A percentile compares a stretch with the other conserved stretches of the same genome.
phyloP scores from a whole-genome alignment of 2,113 vertebrate species.

The Ascaphus truei region DNA sequence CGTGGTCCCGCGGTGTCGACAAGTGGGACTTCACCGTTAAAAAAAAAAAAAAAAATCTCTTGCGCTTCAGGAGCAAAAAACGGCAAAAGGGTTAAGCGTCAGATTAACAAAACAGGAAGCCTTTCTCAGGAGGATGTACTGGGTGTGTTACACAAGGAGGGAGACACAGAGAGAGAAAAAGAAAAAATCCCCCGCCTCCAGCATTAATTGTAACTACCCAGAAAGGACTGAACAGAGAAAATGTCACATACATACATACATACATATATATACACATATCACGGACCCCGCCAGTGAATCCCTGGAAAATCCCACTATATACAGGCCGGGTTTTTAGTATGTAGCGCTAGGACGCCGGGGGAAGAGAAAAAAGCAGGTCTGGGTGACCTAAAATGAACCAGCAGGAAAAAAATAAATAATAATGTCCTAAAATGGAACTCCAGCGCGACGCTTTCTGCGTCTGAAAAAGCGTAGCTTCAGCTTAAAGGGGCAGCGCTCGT shows the following conservation, averaged over 20 bases:
- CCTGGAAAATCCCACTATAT: not conserved
- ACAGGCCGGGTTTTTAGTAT: not conserved
- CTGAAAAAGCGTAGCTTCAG: not conserved
- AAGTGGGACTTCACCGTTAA: too few species aligned
- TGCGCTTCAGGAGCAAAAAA: too few species aligned
- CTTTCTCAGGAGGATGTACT: constrained; percentile 7
- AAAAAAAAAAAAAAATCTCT: too few species aligned
- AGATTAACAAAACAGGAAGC: constrained; percentile 3
- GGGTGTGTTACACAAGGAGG: constrained; percentile 3
- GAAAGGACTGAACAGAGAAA: too few species aligned
- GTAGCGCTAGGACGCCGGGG: not conserved
- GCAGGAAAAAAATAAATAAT: not conserved
- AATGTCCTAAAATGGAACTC: constrained; percentile 10
- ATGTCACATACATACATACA: too few species aligned
- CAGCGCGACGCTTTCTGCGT: not conserved
- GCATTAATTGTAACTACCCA: not conserved
- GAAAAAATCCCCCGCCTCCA: not conserved
- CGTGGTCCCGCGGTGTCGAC: too few species aligned
- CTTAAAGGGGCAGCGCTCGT: not conserved
- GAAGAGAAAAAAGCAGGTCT: not conserved
- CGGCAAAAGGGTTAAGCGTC: not conserved
- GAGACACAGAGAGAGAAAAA: too few species aligned
- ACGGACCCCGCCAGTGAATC: too few species aligned
- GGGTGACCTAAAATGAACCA: constrained; percentile 25
- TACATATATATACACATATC: too few species aligned